Evolutionary conservation across 2,113 vertebrate species (phyloP).

Genomic region (Melanotaenia duboulayi): DNA sequence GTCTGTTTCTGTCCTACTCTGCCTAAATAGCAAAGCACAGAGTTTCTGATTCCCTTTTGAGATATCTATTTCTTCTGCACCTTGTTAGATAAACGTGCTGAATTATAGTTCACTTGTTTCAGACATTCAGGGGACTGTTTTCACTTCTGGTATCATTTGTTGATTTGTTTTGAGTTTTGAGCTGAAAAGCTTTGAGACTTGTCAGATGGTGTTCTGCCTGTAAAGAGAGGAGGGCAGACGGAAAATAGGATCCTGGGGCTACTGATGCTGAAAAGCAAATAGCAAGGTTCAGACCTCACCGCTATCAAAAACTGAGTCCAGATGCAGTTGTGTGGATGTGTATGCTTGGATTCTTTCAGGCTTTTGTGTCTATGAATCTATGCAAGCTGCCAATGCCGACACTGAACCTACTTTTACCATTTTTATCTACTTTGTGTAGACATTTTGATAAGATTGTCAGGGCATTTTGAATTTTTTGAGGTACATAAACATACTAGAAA

Average conservation of each 20-base stretch:
- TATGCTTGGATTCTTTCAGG: background rate
- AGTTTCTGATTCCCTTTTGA: slow-evolving; percentile 1
- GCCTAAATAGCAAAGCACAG: background rate
- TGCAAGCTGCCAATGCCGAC: too few relatives aligned
- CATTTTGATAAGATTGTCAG: background rate
- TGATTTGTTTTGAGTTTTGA: background rate
- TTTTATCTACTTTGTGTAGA: too few relatives aligned
- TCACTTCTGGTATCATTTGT: slow-evolving; percentile 17
- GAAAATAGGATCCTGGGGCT: slow-evolving; percentile 59
- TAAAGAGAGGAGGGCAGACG: slow-evolving; percentile 48
- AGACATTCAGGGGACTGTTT: background rate
- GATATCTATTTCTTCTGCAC: background rate
- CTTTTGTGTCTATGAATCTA: background rate
- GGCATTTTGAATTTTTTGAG: background rate
- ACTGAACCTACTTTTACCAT: too few relatives aligned
- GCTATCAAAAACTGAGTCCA: slow-evolving; percentile 18
- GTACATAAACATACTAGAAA: background rate
- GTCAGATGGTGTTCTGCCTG: slow-evolving; percentile 27
- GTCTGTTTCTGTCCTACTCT: slow-evolving; percentile 6
- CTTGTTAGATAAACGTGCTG: slow-evolving; percentile 9
- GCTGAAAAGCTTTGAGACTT: slow-evolving; percentile 34
- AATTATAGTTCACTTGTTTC: background rate
- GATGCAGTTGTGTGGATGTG: background rate
- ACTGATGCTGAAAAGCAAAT: slow-evolving; percentile 37
- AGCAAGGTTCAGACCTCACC: slow-evolving; percentile 8